A percentile compares a stretch with the other conserved stretches of the same genome.
Conservation (phyloP, 2,113 vertebrate genomes). For the Ammodytes dubius region DNA sequence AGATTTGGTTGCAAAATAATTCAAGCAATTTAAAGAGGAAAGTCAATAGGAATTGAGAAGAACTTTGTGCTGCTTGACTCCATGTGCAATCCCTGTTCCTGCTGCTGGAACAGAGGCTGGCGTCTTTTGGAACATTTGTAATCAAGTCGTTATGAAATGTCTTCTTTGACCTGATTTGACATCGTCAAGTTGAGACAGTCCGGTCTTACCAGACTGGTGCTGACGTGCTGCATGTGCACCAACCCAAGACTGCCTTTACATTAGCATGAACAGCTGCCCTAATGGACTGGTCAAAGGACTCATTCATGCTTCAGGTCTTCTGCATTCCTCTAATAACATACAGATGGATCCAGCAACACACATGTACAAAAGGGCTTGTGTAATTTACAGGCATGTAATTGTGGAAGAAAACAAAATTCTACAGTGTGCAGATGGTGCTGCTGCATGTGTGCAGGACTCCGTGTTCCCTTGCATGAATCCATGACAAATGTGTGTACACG, state of each 20-base stretch:
- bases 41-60: not conserved
- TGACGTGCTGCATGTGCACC: not conserved
- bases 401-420: not conserved
- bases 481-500: not conserved
- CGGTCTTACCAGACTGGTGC: slow-evolving; percentile 13
- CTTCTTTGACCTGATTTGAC: slow-evolving; percentile 24
- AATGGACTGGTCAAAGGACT: slow-evolving; percentile 3
- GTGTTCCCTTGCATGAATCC: not conserved
- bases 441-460: not conserved
- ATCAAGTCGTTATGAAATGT: slow-evolving; percentile 34
- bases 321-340: slow-evolving; percentile 34
- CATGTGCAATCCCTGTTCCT: not conserved
- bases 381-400: not conserved
- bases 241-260: not conserved
- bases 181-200: slow-evolving; percentile 59
- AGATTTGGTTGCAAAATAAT: not conserved
- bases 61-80: not conserved
- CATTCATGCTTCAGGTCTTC: slow-evolving; percentile 16
- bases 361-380: not conserved
- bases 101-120: slow-evolving; percentile 12
- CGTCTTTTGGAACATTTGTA: slow-evolving; percentile 21
- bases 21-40: not conserved
- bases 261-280: slow-evolving; percentile 15
- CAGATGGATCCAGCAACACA: not conserved
- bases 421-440: not conserved